Conservation (phyloP, 2,797 vertebrate species). For the Notolepis coatsorum region DNA sequence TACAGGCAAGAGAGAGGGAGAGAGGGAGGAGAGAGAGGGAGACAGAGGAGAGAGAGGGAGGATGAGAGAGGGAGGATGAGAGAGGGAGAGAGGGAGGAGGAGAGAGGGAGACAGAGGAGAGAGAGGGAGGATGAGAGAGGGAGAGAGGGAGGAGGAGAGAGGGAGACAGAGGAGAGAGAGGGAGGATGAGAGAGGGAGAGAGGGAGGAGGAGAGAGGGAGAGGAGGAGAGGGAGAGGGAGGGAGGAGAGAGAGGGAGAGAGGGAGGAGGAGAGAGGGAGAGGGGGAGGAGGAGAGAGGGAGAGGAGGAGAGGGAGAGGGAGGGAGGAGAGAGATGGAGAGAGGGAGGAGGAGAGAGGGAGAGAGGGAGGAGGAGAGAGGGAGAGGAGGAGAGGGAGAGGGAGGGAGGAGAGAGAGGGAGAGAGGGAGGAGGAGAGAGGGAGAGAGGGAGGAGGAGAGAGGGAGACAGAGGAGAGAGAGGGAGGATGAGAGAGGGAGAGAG, state of each 20-base stretch:
- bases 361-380: not conserved
- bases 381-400: not conserved
- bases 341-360: not conserved
- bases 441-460: no score
- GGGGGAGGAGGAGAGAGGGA: not conserved
- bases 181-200: not conserved
- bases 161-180: not conserved
- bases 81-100: not conserved
- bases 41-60: conserved; percentile 12
- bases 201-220: not conserved
- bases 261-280: not conserved
- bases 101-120: not conserved
- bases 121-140: not conserved
- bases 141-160: conserved; percentile 1
- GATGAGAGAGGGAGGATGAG: not conserved
- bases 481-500: not conserved
- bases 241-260: not conserved
- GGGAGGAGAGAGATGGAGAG: no score
- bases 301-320: not conserved
- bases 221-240: not conserved
- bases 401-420: not conserved
- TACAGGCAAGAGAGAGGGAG: conserved; percentile 8
- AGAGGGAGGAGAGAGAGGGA: not conserved
- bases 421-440: not conserved
- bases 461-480: not conserved